These are phyloP conservation scores for Hymenochirus boettgeri DNA, from an alignment of 2,113 vertebrate species.

Conservation along the genomic window DNA sequence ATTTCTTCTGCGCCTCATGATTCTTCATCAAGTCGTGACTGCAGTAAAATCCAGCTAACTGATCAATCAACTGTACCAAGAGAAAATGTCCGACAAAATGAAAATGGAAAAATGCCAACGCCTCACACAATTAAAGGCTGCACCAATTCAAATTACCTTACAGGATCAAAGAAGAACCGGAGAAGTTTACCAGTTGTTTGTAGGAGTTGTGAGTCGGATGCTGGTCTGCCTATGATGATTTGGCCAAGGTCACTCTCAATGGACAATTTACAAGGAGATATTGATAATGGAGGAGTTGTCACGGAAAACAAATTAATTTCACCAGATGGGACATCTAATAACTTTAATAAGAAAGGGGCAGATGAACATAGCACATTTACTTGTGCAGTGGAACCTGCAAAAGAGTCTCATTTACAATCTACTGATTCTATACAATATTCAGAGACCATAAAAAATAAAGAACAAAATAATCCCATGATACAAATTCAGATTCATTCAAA, in stretches of 20 bases:
- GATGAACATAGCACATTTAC: slow-evolving; percentile 3
- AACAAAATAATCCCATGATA: slow-evolving; percentile 51
- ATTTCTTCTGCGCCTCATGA: slow-evolving; percentile 60
- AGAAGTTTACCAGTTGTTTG: slow-evolving; percentile 70
- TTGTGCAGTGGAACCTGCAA: not conserved
- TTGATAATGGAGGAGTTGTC: slow-evolving; percentile 41
- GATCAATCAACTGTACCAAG: slow-evolving; percentile 72
- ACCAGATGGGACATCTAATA: slow-evolving; percentile 40
- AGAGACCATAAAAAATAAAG: slow-evolving; percentile 55
- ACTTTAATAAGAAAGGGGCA: slow-evolving; percentile 6
- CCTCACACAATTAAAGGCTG: slow-evolving; percentile 55
- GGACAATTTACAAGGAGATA: slow-evolving; percentile 79
- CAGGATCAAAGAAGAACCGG: slow-evolving; percentile 63
- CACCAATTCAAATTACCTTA: slow-evolving; percentile 55
- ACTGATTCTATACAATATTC: slow-evolving; percentile 35
- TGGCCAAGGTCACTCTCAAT: slow-evolving; percentile 89
- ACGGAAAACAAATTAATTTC: slow-evolving; percentile 51
- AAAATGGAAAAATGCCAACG: slow-evolving; percentile 56
- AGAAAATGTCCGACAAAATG: slow-evolving; percentile 63
- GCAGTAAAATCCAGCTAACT: slow-evolving; percentile 65
- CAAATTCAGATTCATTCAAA: slow-evolving; percentile 47
- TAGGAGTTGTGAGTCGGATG: slow-evolving; percentile 84
- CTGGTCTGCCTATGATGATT: slow-evolving; percentile 47
- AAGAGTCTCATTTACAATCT: not conserved
- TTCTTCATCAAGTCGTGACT: slow-evolving; percentile 64